Conservation (phyloP, 2,888 invertebrate species). For the Aplocera efformata region DNA sequence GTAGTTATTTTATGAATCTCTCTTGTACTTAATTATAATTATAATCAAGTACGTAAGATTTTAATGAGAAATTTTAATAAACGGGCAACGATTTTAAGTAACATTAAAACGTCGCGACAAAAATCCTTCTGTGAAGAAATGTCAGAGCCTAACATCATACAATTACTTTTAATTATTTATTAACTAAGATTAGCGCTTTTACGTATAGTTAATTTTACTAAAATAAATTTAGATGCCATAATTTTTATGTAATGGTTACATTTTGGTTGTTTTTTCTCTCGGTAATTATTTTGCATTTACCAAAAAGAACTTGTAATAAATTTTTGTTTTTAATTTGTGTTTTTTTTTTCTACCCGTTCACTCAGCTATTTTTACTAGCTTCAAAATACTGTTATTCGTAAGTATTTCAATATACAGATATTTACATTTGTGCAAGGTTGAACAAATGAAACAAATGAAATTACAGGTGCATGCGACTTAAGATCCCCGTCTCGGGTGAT, state of each 20-base stretch:
- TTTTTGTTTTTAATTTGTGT: constrained; percentile 52
- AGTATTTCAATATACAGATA: too few relatives aligned
- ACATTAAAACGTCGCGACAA: too few relatives aligned
- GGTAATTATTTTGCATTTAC: constrained; percentile 74
- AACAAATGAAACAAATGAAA: too few relatives aligned
- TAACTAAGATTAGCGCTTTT: constrained; percentile 64
- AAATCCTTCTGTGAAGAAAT: constrained; percentile 55
- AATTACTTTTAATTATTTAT: constrained; percentile 52
- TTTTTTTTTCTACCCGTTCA: too few relatives aligned
- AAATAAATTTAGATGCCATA: constrained; percentile 61
- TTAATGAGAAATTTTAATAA: too few relatives aligned
- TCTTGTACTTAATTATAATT: constrained; percentile 43
- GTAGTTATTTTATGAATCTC: constrained; percentile 16
- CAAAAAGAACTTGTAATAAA: constrained; percentile 70
- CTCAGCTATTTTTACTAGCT: too few relatives aligned
- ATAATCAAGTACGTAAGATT: constrained; percentile 19
- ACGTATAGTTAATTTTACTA: constrained; percentile 56
- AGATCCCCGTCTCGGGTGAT: too few relatives aligned
- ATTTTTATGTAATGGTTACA: constrained; percentile 48
- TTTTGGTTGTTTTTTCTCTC: constrained; percentile 64
- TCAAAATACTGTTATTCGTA: too few relatives aligned
- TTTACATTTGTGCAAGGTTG: too few relatives aligned
- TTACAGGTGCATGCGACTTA: too few relatives aligned
- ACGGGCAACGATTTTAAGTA: too few relatives aligned
- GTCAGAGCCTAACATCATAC: constrained; percentile 33